phyloP scores from a whole-genome alignment of 2,113 vertebrate genomes.

The Xenopus laevis region DNA sequence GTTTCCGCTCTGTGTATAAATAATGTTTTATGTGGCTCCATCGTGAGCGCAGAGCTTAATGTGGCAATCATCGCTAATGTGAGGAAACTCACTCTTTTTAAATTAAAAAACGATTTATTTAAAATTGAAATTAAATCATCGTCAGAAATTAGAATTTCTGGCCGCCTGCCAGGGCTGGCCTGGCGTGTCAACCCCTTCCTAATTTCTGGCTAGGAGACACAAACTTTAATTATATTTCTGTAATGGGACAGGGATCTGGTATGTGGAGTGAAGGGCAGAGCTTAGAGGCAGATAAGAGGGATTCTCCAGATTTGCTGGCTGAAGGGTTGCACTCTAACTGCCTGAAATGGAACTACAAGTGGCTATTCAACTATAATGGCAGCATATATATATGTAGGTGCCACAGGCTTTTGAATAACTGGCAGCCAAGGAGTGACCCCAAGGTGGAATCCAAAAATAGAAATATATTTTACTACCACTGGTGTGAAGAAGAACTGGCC shows the following conservation, averaged over 20 bases:
- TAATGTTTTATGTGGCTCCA: slow-evolving; percentile 86
- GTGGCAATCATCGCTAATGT: slow-evolving; percentile 82
- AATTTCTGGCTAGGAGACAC: slow-evolving; percentile 74
- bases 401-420: too few species aligned
- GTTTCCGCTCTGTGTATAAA: slow-evolving; percentile 84
- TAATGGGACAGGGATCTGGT: slow-evolving; percentile 38
- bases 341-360: too few species aligned
- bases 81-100: slow-evolving; percentile 92
- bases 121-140: slow-evolving; percentile 97
- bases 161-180: slow-evolving; percentile 81
- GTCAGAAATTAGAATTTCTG: slow-evolving; percentile 97
- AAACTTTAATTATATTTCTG: slow-evolving; percentile 79
- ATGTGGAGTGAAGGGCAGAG: slow-evolving; percentile 13
- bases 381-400: too few species aligned
- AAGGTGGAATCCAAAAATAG: too few species aligned
- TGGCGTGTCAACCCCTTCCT: slow-evolving; percentile 52
- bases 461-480: too few species aligned
- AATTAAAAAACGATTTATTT: slow-evolving; percentile 99
- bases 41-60: slow-evolving; percentile 86
- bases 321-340: slow-evolving; percentile 23
- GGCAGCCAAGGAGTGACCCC: too few species aligned
- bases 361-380: too few species aligned
- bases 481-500: too few species aligned
- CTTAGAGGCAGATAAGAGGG: slow-evolving; percentile 3
- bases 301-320: neutral